Evolutionary conservation across 2,888 invertebrate species (phyloP), one percentile per base, ranked within the genome.

Genomic region (Temnothorax rugatulus): DNA sequence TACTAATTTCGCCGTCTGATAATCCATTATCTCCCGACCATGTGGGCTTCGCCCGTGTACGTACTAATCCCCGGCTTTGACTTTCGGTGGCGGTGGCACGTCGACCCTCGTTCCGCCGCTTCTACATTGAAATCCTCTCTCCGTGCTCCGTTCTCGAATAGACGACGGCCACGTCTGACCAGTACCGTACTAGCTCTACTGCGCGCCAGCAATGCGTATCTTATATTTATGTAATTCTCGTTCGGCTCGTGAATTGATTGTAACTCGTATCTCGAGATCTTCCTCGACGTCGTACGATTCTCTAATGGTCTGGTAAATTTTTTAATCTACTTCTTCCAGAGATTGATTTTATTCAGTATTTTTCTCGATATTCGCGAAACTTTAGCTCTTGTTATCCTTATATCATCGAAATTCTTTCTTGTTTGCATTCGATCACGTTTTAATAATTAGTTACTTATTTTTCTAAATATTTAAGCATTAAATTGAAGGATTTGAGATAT

Each of bases 1-100:
- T 90, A 89, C 91, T 92, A 91, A 91, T 93, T 91, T 93, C 88
- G 47, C 82, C 83, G 84, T 75, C 89, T 89, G 90, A 91, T 92
- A 90, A 92, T 91, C 91, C 90, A 91, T 93, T 92, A 91, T 87
- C 89, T 74, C 57, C 82, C 66, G 75, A 47, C 21, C 52, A 61
- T 63, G 83, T 69, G 54, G 84, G 50, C 47, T 75, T 38, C 50
- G 15, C 21, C 57, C 61, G 59, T 74, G 89, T 87, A 87, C 82
- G 81, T 86, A 84, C 86, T 89, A 89, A 89, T 90, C 77, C 84
- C 73, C 29, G 59, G 29, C 52, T 79, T 82, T 76, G 84, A 89
- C 88, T 89, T 85, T 89, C 63, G 59, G 64, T 52, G 50, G 74
- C 74, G 74, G 57, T 68, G 44, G 73, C 79, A 71, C 73, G 79